Evolutionary conservation across 2,888 invertebrate species (phyloP), one percentile per base, ranked within the genome.

Genomic region (Scrobipalpa atriplicella): DNA sequence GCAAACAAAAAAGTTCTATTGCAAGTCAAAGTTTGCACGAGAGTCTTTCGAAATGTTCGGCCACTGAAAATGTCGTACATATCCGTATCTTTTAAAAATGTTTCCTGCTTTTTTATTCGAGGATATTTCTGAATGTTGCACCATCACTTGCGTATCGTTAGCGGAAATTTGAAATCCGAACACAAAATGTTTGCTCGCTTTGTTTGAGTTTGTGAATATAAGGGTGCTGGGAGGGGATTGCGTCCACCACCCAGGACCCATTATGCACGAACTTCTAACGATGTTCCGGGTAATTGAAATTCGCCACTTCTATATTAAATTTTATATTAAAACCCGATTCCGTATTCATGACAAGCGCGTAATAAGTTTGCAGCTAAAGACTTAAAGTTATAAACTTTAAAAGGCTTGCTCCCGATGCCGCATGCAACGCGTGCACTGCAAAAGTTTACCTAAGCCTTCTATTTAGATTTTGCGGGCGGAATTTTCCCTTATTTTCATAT

Each of bases 201-300:
- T 36, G 58, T 58, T 38, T 16, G 38, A 9, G 16, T 38, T 58
- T 58, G 16, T 38, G 58, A 54, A 54, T 54, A n/a, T n/a, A 54
- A 18, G 54, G 54, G 54, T 54, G 21, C 19, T 21, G 38, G 16
- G 58, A 38, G 38, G 16, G 7, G n/a, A 19, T 29, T 29, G 62
- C 16, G 62, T 13, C 38, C 52, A 8, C 7, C 47, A 19, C n/a
- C 21, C 21, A 21, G 21, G 1, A 11, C 21, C 21, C 63, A 38
- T 63, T 52, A 63, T 63, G 63, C 36, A 21, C 16, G n/a, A 63
- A 63, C 63, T 63, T 62, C 51, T 52, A 81, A 80, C 78, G 72
- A 76, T 78, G 81, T 81, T 79, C 75, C 74, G 75, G 71, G 75
- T 77, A 80, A 82, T 79, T 83, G 77, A 78, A 81, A 81, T 78